Conservation (phyloP, 2,113 vertebrate species). For the Conger conger region DNA sequence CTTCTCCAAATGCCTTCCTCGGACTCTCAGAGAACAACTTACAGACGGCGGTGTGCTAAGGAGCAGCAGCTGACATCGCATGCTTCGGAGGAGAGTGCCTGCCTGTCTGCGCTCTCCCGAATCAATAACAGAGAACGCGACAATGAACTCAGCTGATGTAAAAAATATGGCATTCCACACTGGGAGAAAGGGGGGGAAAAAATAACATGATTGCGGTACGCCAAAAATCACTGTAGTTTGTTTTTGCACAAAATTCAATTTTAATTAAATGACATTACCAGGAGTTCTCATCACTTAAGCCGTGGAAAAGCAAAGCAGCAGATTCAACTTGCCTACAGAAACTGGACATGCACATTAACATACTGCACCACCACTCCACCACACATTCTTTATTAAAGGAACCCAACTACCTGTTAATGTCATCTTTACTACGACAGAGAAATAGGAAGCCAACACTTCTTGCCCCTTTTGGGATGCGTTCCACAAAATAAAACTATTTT, state of each 20-base stretch:
- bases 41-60: not conserved
- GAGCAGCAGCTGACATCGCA: too few species aligned
- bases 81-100: too few species aligned
- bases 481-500: conserved; percentile 42
- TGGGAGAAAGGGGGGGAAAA: not conserved
- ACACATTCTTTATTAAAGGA: not conserved
- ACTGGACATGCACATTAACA: not conserved
- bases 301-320: not conserved
- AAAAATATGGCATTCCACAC: not conserved
- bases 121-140: too few species aligned
- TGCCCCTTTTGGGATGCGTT: not conserved
- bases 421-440: not conserved
- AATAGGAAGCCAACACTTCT: not conserved
- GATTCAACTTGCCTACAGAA: not conserved
- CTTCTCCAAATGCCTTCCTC: too few species aligned
- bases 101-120: too few species aligned
- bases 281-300: not conserved
- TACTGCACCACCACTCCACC: not conserved
- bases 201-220: not conserved
- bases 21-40: not conserved
- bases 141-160: not conserved
- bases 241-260: not conserved
- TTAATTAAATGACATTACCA: not conserved
- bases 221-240: not conserved
- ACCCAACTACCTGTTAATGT: not conserved